These are phyloP conservation scores for Prosopocoilus inquinatus DNA, from an alignment of 2,888 invertebrate species.

Conservation along the genomic window DNA sequence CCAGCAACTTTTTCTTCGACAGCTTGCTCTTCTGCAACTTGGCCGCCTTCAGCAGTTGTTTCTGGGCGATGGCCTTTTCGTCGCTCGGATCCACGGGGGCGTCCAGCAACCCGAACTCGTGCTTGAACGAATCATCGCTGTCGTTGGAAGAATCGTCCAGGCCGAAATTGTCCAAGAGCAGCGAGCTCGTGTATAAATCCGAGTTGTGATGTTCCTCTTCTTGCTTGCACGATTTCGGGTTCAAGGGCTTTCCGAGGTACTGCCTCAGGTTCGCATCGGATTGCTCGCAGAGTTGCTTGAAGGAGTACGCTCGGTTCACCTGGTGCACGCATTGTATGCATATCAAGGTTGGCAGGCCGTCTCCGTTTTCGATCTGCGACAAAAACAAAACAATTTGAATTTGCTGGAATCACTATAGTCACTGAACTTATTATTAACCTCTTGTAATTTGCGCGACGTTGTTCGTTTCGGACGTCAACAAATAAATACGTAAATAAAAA, in stretches of 20 bases:
- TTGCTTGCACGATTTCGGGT: conserved; percentile 36
- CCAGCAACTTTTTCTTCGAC: conserved; percentile 42
- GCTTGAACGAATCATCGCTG: conserved; percentile 43
- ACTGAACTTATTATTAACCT: background rate
- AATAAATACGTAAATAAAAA: no score
- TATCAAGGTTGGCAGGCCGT: conserved; percentile 51
- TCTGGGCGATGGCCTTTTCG: conserved; percentile 49
- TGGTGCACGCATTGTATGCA: conserved; percentile 53
- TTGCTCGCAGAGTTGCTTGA: conserved; percentile 53
- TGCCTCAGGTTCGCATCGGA: conserved; percentile 50
- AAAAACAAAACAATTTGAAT: conserved; percentile 10
- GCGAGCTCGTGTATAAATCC: conserved; percentile 33
- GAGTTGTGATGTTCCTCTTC: conserved; percentile 34
- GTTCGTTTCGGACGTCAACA: background rate
- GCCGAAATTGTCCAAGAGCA: conserved; percentile 43
- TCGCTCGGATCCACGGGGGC: conserved; percentile 37
- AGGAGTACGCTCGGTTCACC: conserved; percentile 51
- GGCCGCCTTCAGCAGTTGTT: conserved; percentile 46
- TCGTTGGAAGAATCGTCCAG: conserved; percentile 45
- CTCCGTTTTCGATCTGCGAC: conserved; percentile 49
- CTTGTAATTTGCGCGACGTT: background rate
- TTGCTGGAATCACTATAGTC: no score
- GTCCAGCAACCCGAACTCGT: conserved; percentile 39
- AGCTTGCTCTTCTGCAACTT: conserved; percentile 44
- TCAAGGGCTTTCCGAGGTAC: conserved; percentile 46